Base-by-base conservation (phyloP, 2,113 vertebrate genomes). In the Heterocephalus glaber region DNA sequence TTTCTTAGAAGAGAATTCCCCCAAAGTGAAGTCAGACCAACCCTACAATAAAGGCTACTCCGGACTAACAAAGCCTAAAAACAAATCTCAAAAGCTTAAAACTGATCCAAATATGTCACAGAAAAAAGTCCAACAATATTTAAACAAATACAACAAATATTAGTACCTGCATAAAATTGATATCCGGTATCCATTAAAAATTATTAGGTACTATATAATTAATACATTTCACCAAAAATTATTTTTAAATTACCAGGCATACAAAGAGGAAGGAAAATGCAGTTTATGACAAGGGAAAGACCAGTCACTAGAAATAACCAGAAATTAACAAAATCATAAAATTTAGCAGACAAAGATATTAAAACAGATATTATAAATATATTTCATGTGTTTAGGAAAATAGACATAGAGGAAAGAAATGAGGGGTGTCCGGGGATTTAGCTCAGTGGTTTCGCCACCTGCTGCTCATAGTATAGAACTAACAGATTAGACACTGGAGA, bases 301-400 rank as follows among this genome's bases (percentile, higher is more conserved):
- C 19, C 11, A 87, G 13, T 65, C 41, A 60, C 35, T 80, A 44
- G 58, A 85, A 95, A 54, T 92, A 88, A 30, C 30, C 61, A 77
- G 88, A 70, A 95, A 74, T 92, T 38, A 95, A 11, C 24, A 92
- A 86, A 89, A 61, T 89, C 30, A 82, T 74, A 94, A 52, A 89
- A 81, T 80, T n/a, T 86, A 92, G 52, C 47, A 63, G 49, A 52
- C 12, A 92, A n/a, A 24, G 44, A n/a, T 97, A 35, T 70, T 90
- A 79, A 86, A 96, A 82, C 22, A 80, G 54, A 24, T 86, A 44
- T 54, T 66, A 30, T 84, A 44, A 87, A 74, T 38, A n/a, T 90
- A 84, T 11, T 66, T 9, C 7, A 33, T 65, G 41, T 92, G 44
- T 92, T 89, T 44, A 77, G 66, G 44, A 90, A 82, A 77, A 54